A percentile compares a stretch with the other conserved stretches of the same genome.
These are phyloP conservation scores for Semicossyphus pulcher DNA, from an alignment of 2,113 vertebrate species.

Conservation along the genomic window DNA sequence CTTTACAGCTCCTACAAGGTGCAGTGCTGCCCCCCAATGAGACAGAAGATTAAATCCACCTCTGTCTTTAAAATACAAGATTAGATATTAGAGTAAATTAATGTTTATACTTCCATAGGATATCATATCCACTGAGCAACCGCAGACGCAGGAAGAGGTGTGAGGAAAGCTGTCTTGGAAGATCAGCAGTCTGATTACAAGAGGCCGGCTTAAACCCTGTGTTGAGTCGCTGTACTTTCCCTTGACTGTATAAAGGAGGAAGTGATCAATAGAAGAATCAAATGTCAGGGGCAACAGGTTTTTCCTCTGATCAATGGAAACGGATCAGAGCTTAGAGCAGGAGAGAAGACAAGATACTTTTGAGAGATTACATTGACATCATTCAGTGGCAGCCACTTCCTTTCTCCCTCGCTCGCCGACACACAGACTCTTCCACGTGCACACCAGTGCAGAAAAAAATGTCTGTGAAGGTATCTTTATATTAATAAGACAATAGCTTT, in stretches of 20 bases:
- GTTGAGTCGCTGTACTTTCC: constrained; percentile 78
- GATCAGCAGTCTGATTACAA: constrained; percentile 71
- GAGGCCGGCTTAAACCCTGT: constrained; percentile 59
- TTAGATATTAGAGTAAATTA: not conserved
- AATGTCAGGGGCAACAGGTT: constrained; percentile 84
- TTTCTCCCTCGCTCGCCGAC: constrained; percentile 31
- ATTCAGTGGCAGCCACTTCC: constrained; percentile 67
- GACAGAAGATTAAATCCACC: constrained; percentile 31
- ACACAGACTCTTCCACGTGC: constrained; percentile 1
- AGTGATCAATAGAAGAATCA: constrained; percentile 85
- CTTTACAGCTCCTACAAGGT: constrained; percentile 71
- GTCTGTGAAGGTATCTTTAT: not conserved
- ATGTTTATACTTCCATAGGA: not conserved
- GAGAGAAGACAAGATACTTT: constrained; percentile 81
- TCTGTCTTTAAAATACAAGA: constrained; percentile 3
- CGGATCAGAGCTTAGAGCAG: constrained; percentile 81
- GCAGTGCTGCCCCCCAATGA: constrained; percentile 25
- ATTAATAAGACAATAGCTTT: constrained; percentile 13
- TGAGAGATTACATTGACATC: constrained; percentile 83
- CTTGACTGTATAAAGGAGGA: constrained; percentile 84
- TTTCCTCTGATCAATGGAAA: constrained; percentile 86
- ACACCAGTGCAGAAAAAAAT: not conserved
- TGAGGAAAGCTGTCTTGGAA: constrained; percentile 38
- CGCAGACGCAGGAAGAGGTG: not conserved
- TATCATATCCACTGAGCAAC: not conserved